Evolutionary conservation across 2,888 invertebrate species (phyloP).

Genomic region (Apamea crenata): DNA sequence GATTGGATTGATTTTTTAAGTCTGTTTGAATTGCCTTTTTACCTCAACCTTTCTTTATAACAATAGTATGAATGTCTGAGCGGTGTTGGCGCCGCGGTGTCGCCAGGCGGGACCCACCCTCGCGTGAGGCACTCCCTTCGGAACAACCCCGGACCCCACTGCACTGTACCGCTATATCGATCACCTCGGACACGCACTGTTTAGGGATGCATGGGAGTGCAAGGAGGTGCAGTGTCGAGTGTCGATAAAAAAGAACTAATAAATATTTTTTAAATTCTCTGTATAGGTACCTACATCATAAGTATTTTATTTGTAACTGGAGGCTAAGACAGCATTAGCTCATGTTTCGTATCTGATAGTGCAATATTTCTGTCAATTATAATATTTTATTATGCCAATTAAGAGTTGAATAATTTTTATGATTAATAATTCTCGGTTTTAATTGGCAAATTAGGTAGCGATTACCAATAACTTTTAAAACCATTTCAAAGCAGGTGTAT

Average conservation of each 20-base stretch:
- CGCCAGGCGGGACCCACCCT: conserved; percentile 63
- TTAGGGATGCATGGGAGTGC: conserved; percentile 37
- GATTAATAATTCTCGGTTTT: neutral
- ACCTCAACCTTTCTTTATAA: conserved; percentile 41
- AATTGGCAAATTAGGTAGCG: conserved; percentile 2
- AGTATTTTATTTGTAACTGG: neutral
- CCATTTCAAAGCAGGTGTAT: neutral
- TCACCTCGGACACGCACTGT: conserved; percentile 79
- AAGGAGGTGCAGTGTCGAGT: conserved; percentile 34
- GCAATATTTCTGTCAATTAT: conserved; percentile 13
- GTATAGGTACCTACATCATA: neutral
- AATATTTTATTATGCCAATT: conserved; percentile 12
- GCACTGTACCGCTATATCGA: conserved; percentile 75
- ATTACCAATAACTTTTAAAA: neutral
- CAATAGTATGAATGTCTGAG: conserved; percentile 52
- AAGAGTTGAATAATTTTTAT: neutral
- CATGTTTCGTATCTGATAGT: neutral
- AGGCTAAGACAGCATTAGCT: neutral
- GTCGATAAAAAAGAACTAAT: conserved; percentile 4
- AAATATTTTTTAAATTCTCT: neutral
- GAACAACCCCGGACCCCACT: conserved; percentile 71
- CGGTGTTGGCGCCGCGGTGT: conserved; percentile 58
- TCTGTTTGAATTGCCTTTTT: conserved; percentile 32
- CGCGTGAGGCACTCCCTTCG: conserved; percentile 73
- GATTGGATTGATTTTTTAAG: conserved; percentile 15